Percentiles rank a stretch among this genome's conserved stretches.
These are phyloP conservation scores for Thermophis baileyi DNA, from an alignment of 2,113 vertebrate genomes.

Conservation along the genomic window DNA sequence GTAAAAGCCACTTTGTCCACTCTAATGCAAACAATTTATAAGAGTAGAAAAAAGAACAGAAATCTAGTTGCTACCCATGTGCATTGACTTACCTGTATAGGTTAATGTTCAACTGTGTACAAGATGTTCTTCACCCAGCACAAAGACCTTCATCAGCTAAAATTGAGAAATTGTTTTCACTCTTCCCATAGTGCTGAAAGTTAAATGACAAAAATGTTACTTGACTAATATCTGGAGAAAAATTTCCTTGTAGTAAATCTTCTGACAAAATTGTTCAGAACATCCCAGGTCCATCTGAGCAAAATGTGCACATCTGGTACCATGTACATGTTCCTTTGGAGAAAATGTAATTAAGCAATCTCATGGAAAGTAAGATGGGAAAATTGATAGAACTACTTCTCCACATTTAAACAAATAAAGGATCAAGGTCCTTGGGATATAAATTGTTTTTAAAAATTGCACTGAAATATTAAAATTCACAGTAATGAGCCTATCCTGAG, in stretches of 20 bases:
- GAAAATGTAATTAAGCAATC: neutral
- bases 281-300: neutral
- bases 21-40: neutral
- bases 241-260: neutral
- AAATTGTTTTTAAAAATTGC: neutral
- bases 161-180: neutral
- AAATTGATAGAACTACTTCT: neutral
- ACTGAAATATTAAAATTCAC: neutral
- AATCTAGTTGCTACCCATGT: neutral
- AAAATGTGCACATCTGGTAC: neutral
- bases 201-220: neutral
- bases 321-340: neutral
- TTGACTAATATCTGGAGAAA: neutral
- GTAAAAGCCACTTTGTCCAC: neutral
- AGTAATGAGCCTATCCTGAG: neutral
- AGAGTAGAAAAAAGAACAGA: neutral
- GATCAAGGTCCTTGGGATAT: neutral
- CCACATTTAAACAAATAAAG: neutral
- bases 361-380: neutral
- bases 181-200: neutral
- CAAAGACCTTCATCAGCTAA: neutral
- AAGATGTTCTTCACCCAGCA: neutral
- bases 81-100: neutral
- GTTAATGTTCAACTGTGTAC: neutral
- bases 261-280: neutral